Percentiles rank a stretch among this genome's conserved stretches.
Conservation (phyloP, 1,140 invertebrate genomes). For the Bursaphelenchus mucronatus region DNA sequence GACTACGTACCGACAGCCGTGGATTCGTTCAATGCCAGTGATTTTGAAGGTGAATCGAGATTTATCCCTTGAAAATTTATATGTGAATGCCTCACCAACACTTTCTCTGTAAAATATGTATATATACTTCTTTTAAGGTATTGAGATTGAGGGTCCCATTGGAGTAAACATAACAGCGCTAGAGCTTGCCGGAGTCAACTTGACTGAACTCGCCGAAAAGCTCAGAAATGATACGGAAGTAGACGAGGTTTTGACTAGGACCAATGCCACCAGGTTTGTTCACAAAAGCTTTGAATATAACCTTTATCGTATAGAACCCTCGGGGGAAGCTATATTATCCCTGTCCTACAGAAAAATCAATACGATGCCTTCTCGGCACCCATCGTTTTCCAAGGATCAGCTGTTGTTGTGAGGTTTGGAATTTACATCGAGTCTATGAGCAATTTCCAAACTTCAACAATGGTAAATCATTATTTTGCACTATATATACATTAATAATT, state of each 20-base stretch:
- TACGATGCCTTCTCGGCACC: conserved; percentile 59
- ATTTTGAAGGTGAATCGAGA: conserved; percentile 47
- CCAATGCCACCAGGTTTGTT: conserved; percentile 30
- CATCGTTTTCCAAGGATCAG: conserved; percentile 59
- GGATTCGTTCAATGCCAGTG: conserved; percentile 56
- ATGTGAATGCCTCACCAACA: not conserved
- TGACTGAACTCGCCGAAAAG: conserved; percentile 58
- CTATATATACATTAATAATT: not conserved
- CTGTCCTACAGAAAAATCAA: conserved; percentile 57
- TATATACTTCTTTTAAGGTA: conserved; percentile 36
- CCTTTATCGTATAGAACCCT: conserved; percentile 42
- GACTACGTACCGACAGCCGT: conserved; percentile 58
- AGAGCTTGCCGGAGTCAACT: conserved; percentile 56
- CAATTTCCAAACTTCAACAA: conserved; percentile 60
- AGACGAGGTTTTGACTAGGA: conserved; percentile 54
- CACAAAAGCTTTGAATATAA: not conserved
- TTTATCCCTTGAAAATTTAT: not conserved
- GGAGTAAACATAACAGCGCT: conserved; percentile 59
- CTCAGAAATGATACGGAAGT: conserved; percentile 60
- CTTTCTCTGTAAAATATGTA: not conserved
- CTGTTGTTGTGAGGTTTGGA: conserved; percentile 55
- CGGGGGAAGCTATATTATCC: conserved; percentile 56
- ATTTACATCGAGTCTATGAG: conserved; percentile 61
- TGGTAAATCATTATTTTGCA: conserved; percentile 43
- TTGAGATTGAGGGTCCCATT: conserved; percentile 60